A percentile compares a stretch with the other conserved stretches of the same genome.
phyloP scores from a whole-genome alignment of 92 coral and sea anemone species.

The Actinernus sp. region DNA sequence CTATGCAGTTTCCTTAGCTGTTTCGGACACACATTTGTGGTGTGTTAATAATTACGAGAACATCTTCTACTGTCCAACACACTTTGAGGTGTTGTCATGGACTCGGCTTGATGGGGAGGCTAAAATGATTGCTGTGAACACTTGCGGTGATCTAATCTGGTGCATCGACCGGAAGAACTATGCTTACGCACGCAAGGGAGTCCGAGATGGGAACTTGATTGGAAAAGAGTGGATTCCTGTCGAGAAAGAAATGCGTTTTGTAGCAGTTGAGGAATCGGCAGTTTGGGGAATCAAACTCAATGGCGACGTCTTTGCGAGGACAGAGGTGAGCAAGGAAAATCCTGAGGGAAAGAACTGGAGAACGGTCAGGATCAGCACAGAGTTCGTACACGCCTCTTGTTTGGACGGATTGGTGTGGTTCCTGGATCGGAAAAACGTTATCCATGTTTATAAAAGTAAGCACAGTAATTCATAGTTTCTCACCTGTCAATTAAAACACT shows the following conservation, averaged over 20 bases:
- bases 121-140: constrained; percentile 77
- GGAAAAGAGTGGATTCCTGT: constrained; percentile 85
- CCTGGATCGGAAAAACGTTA: constrained; percentile 53
- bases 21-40: constrained; percentile 92
- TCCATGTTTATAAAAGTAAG: constrained; percentile 73
- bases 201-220: constrained; percentile 58
- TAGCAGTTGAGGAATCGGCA: constrained; percentile 73
- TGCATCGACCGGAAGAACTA: constrained; percentile 74
- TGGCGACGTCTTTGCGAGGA: constrained; percentile 81
- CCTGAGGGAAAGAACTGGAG: constrained; percentile 85
- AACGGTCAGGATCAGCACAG: constrained; percentile 49
- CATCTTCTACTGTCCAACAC: constrained; percentile 89
- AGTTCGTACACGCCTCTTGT: constrained; percentile 77
- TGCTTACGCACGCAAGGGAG: constrained; percentile 76
- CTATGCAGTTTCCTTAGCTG: constrained; percentile 70
- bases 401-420: constrained; percentile 86
- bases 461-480: background rate
- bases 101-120: constrained; percentile 86
- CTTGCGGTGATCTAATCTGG: constrained; percentile 89
- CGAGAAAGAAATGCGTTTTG: constrained; percentile 79
- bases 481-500: no score
- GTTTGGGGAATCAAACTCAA: constrained; percentile 80
- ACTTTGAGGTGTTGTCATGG: constrained; percentile 80
- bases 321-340: constrained; percentile 60
- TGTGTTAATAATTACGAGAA: constrained; percentile 62